Evolutionary conservation across 2,888 invertebrate genomes (phyloP).

Genomic region (Orchestes rusci): DNA sequence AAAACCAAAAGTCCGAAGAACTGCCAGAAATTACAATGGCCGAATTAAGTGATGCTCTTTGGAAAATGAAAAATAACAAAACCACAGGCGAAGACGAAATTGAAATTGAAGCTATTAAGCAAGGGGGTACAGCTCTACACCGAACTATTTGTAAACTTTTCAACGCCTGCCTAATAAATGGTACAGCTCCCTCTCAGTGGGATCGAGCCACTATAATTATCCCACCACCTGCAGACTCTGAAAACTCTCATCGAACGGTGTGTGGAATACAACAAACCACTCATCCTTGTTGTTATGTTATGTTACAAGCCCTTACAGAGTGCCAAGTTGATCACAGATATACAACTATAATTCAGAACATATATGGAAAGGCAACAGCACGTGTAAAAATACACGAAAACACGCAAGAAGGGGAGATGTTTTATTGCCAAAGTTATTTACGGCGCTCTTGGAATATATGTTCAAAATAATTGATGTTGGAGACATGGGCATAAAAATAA

Average conservation of each 20-base stretch:
- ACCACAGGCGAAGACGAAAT: not conserved
- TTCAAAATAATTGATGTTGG: too few relatives aligned
- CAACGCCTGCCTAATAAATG: constrained; percentile 1
- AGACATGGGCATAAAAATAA: too few relatives aligned
- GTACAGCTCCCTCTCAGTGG: not conserved
- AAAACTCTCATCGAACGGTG: not conserved
- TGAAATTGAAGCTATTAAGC: constrained; percentile 1
- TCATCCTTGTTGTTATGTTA: not conserved
- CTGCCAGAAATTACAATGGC: not conserved
- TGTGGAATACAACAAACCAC: not conserved
- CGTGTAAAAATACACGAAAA: too few relatives aligned
- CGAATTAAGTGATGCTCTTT: constrained; percentile 7
- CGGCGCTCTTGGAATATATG: too few relatives aligned
- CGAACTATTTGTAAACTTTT: not conserved
- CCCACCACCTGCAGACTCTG: not conserved
- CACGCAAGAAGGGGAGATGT: too few relatives aligned
- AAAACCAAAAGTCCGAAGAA: constrained; percentile 3
- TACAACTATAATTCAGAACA: too few relatives aligned
- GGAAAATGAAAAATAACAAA: constrained; percentile 6
- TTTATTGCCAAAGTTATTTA: too few relatives aligned
- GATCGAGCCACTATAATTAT: not conserved
- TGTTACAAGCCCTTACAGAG: not conserved
- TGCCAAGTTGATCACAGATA: not conserved
- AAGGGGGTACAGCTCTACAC: not conserved
- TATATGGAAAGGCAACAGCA: too few relatives aligned